Base-by-base conservation (phyloP, 2,888 invertebrate species). In the Ligdia adustata region DNA sequence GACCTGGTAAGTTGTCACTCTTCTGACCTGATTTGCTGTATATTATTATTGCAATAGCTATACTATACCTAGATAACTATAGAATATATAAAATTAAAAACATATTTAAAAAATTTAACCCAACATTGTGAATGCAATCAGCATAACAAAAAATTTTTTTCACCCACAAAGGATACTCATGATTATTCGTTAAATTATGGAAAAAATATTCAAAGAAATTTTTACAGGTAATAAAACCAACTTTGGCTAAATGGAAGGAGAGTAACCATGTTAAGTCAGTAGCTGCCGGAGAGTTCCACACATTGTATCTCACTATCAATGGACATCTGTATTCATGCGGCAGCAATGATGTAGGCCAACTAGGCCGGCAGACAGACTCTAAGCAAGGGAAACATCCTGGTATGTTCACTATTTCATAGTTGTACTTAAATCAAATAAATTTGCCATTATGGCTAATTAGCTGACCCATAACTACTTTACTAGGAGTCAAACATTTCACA, bases 311-410 rank as follows among this genome's bases (percentile, higher is more conserved):
- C 0, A 94, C 95, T 0, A 87, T 90, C 47, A 92, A 93, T 72
- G 98, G 98, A 5, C 92, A 94, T 65, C 90, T 98, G 3, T 98
- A 94, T 82, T 95, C 97, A 1, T 98, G 98, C 90, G 99, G 99
- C 1, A 95, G 92, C 73, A 99, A 99, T 90, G 97, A 98, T 70
- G 93, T 93, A 66, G 97, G 97, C 0, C 99, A 99, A 78, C 91
- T 99, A 40, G 99, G 98, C 3, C 95, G 88, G 2, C 69, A 72
- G 9, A 84, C 85, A 18, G 71, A 77, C 27, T 58, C 62, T 3
- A 64, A 60, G 24, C 76, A 81, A 57, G 80, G 81, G 22, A 79
- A 76, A 57, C 57, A 49, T 55, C 89, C 90, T 60, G 85, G 90
- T 89, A 67, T 41, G 35, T 15, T 34, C 39, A 9, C 13, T n/a